Evolutionary conservation across 2,113 vertebrate species (phyloP), one percentile per base, ranked within the genome.

Genomic region (Brachionichthys hirsutus): DNA sequence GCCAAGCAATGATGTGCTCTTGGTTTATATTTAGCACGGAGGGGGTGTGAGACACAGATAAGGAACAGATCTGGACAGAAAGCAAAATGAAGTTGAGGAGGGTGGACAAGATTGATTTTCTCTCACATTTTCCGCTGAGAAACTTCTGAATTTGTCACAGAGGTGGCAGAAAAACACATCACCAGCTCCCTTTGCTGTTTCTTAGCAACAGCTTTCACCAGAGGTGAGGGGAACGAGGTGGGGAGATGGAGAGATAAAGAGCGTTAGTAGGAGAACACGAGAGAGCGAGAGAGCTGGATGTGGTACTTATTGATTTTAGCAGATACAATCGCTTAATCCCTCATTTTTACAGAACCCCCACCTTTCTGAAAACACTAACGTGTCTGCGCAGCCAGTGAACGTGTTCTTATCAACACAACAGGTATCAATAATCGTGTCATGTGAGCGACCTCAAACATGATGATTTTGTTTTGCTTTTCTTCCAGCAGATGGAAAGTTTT

Each of bases 201-300:
- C 89, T 87, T 91, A 92, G 89, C 89, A 93, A 90, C 90, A 88
- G 78, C 75, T 88, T 78, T 82, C 64, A 73, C 34, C 19, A 67
- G 45, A 79, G 89, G 89, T 63, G 41, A 85, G 75, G 80, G 75
- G 11, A 20, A 77, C 17, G 49, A 64, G 57, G 43, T 15, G 0
- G 54, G 58, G 72, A 62, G 64, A 79, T 57, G 60, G 69, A 69
- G 46, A 49, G 82, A 79, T 71, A 58, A 54, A 64, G 64, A 30
- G 24, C n/a, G n/a, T 30, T 30, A 30, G 8, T 8, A 30, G 24
- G 24, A 63, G 75, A 85, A 55, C 62, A 62, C 49, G 19, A n/a
- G 43, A 72, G 12, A 34, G 2, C 2, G 36, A 60, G 17, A 50
- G 15, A 59, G 34, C 44, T 49, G 53, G 44, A 52, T 38, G 41